Evolutionary conservation across 1,140 invertebrate species (phyloP).

Genomic region (Leucophenga varia): DNA sequence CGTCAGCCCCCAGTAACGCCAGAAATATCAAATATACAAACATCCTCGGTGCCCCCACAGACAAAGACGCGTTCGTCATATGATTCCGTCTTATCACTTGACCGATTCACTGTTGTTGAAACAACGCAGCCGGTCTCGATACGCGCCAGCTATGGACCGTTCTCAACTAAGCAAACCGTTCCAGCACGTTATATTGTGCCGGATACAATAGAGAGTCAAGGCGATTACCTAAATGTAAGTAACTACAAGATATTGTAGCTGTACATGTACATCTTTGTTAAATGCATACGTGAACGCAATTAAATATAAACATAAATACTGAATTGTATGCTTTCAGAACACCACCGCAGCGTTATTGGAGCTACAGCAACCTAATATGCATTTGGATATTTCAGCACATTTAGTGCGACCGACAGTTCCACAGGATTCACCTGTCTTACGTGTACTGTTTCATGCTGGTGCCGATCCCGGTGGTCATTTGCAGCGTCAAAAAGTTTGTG

Average conservation of each 20-base stretch:
- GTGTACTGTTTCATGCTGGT: slow-evolving; percentile 87
- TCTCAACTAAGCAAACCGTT: slow-evolving; percentile 89
- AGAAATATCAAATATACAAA: slow-evolving; percentile 42
- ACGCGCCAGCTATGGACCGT: slow-evolving; percentile 85
- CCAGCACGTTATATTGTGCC: slow-evolving; percentile 85
- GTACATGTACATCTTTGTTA: background rate
- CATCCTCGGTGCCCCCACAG: slow-evolving; percentile 30
- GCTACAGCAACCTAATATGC: slow-evolving; percentile 69
- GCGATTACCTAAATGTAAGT: slow-evolving; percentile 49
- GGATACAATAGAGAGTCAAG: slow-evolving; percentile 66
- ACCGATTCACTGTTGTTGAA: slow-evolving; percentile 86
- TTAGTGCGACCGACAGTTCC: slow-evolving; percentile 81
- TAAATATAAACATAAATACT: too few species aligned
- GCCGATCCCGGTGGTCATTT: slow-evolving; percentile 67
- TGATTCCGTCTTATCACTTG: slow-evolving; percentile 68
- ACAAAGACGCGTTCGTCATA: slow-evolving; percentile 42
- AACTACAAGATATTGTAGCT: too few species aligned
- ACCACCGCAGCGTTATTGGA: slow-evolving; percentile 58
- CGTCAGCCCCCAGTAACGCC: slow-evolving; percentile 61
- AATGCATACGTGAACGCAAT: background rate
- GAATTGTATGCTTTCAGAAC: slow-evolving; percentile 35
- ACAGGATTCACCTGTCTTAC: slow-evolving; percentile 80
- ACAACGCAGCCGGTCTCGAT: slow-evolving; percentile 84
- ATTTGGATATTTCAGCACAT: slow-evolving; percentile 86
- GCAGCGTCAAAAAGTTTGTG: slow-evolving; percentile 66